Percentiles rank a stretch among this genome's conserved stretches.
These are phyloP conservation scores for Bellardia pandia DNA, from an alignment of 2,888 invertebrate genomes.

Conservation along the genomic window DNA sequence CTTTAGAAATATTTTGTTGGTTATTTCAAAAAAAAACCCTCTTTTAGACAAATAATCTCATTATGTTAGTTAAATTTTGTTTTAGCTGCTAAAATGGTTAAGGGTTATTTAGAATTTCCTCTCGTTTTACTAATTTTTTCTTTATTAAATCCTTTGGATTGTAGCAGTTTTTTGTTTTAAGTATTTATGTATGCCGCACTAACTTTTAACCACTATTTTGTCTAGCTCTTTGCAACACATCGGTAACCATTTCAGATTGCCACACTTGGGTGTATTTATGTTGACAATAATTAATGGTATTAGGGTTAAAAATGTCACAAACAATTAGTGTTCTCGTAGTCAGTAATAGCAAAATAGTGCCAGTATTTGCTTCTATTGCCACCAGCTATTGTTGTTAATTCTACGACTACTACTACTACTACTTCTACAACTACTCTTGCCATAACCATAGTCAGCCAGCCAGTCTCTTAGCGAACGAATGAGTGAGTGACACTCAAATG, in stretches of 20 bases:
- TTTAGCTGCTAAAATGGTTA: not conserved
- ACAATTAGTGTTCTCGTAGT: constrained; percentile 62
- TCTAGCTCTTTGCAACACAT: constrained; percentile 2
- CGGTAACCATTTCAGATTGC: not conserved
- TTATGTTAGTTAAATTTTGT: not conserved
- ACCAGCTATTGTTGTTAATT: not conserved
- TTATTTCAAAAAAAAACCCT: no score
- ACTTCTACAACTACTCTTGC: not conserved
- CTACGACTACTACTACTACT: no score
- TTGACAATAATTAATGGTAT: constrained; percentile 66
- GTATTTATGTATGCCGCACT: not conserved
- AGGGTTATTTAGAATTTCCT: not conserved
- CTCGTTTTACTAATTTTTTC: not conserved
- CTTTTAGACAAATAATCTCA: not conserved
- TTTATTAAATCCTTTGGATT: not conserved
- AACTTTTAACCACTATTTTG: not conserved
- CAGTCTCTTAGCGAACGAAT: constrained; percentile 1
- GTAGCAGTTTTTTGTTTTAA: not conserved
- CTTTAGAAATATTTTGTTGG: no score
- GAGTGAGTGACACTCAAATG: constrained; percentile 55
- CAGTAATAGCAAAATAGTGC: constrained; percentile 32
- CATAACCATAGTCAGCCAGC: constrained; percentile 21
- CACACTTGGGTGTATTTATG: constrained; percentile 55
- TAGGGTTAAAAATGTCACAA: constrained; percentile 69
- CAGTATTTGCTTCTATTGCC: constrained; percentile 11